Conservation (phyloP, 1,140 invertebrate species). For the Trichogramma pretiosum region DNA sequence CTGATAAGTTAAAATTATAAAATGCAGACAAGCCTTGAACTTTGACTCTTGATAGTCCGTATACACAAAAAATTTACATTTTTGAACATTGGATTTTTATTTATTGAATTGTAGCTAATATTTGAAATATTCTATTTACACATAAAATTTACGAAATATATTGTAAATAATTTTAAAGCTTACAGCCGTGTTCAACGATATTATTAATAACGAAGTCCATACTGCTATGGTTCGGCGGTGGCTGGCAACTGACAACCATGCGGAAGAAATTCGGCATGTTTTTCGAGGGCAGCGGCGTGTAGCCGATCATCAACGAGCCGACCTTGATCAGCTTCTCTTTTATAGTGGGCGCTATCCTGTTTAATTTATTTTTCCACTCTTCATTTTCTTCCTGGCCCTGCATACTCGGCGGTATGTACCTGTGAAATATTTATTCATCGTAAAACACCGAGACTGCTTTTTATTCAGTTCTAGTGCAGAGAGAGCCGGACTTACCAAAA, state of each 20-base stretch:
- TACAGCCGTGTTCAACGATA: constrained; percentile 50
- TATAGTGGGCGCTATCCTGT: constrained; percentile 68
- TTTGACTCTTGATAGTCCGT: no score
- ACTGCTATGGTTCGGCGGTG: constrained; percentile 47
- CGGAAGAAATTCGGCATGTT: constrained; percentile 77
- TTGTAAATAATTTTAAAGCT: no score
- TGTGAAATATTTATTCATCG: constrained; percentile 14
- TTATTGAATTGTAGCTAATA: no score
- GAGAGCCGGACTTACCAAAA: constrained; percentile 71
- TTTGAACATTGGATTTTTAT: no score
- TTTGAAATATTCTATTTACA: no score
- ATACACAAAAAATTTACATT: no score
- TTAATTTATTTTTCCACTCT: constrained; percentile 60
- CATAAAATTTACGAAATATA: no score
- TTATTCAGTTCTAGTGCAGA: no score
- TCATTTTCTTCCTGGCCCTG: constrained; percentile 51
- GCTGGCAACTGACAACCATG: constrained; percentile 75
- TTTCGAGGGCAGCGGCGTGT: constrained; percentile 63
- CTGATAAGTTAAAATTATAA: no score
- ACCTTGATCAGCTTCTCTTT: constrained; percentile 71
- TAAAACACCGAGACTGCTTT: no score
- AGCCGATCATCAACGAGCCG: constrained; percentile 77
- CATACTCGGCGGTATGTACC: constrained; percentile 68
- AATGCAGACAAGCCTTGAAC: no score
- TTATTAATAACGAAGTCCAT: constrained; percentile 57